phyloP scores from a whole-genome alignment of 2,113 vertebrate genomes.

The Bufo gargarizans region DNA sequence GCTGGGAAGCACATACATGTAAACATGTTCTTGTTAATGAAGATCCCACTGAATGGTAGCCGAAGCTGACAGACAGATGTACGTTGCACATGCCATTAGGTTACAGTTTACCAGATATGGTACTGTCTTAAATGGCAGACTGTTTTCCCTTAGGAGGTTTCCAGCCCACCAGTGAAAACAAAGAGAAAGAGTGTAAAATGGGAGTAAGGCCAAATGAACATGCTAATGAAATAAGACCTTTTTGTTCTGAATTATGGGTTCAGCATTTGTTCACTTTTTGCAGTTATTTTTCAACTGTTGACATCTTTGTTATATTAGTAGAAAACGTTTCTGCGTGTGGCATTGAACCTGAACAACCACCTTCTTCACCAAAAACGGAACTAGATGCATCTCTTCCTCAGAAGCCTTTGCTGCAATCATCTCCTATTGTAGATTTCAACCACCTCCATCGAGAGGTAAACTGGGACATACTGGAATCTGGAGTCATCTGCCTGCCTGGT shows the following conservation, averaged over 20 bases:
- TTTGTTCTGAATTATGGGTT: background rate
- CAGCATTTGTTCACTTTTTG: no score
- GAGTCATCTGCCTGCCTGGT: slow-evolving; percentile 72
- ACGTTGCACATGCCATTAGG: background rate
- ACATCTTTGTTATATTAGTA: slow-evolving; percentile 11
- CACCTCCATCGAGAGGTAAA: slow-evolving; percentile 66
- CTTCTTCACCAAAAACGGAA: background rate
- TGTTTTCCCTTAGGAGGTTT: background rate
- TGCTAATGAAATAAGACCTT: background rate
- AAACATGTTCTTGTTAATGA: no score
- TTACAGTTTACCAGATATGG: slow-evolving; percentile 4
- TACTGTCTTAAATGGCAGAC: background rate
- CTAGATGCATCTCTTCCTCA: slow-evolving; percentile 1
- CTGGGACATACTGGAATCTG: slow-evolving; percentile 74
- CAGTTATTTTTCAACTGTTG: background rate
- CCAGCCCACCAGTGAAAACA: background rate
- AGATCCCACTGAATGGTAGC: no score
- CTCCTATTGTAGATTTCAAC: slow-evolving; percentile 21
- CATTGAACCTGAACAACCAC: slow-evolving; percentile 10
- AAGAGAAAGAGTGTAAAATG: background rate
- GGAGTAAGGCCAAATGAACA: background rate
- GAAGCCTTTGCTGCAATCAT: slow-evolving; percentile 8
- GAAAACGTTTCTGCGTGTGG: background rate
- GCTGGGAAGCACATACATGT: no score
- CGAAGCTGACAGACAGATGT: no score